Evolutionary conservation across 1,140 invertebrate genomes (phyloP), one percentile per base, ranked within the genome.

Genomic region (Zaprionus nigranus): DNA sequence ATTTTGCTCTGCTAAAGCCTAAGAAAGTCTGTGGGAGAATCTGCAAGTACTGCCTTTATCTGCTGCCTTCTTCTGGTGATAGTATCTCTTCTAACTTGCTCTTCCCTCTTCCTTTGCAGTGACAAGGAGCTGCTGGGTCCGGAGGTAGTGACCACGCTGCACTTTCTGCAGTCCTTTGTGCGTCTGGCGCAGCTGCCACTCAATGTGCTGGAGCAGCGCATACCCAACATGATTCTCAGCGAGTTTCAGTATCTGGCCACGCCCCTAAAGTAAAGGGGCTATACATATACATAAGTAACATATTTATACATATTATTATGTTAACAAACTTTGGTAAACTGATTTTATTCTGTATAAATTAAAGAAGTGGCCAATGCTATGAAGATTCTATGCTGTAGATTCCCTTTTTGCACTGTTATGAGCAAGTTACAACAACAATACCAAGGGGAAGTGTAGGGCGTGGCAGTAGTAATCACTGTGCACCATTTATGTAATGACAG

Each of bases 401-500:
- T 30, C 28, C 28, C 28, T 30, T 30, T 30, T 30, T 30, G 28
- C 2, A 30, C 6, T 17, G 17, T 17, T 17, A 17, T 0, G 17
- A 17, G 17, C 17, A 17, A 11, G 9, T 30, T 30, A 30, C 9
- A 30, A 30, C 28, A 30, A 63, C 9, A 54, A 63, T 17, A 58
- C 13, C 26, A 49, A 40, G 2, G n/a, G n/a, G n/a, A 40, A 34
- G 9, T 9, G 9, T 3, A 3, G 30, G 30, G 30, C 26, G n/a
- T 36, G 53, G 58, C 57, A 74, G 64, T 74, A 40, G n/a, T 28
- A 28, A 34, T 2, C 30, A n/a, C n/a, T n/a, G 6, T 15, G n/a
- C n/a, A 6, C 1, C 22, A 22, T 28, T 96, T 98, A 99, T 87
- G 99, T 99, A 83, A 99, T 99, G 30, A 99, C 99, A 67, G 98